Percentiles rank a stretch among this genome's conserved stretches.
These are phyloP conservation scores for Grantiella picta DNA, from an alignment of 2,113 vertebrate genomes.

Conservation along the genomic window DNA sequence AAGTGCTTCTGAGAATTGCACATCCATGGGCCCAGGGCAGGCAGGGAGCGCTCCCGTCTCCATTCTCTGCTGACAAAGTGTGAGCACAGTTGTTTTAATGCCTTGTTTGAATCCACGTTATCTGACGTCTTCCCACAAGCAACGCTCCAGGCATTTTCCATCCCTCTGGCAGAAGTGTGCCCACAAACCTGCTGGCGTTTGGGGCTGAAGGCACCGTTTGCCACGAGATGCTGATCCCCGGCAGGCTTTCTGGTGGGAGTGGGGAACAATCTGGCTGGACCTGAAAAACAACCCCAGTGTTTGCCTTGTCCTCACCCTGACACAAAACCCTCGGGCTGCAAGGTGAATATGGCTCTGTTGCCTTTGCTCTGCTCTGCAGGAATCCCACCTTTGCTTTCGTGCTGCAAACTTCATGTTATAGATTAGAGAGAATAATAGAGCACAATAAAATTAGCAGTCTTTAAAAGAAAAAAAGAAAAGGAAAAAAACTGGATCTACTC, in stretches of 20 bases:
- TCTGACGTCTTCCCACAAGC: not conserved
- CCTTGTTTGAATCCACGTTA: not conserved
- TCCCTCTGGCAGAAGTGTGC: not conserved
- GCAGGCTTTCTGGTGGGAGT: not conserved
- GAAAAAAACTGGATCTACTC: not conserved
- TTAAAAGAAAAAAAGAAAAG: not conserved
- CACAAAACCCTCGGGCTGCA: not conserved
- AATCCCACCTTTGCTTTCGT: not conserved
- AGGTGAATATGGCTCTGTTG: not conserved
- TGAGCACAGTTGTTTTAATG: not conserved
- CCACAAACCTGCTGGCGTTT: not conserved
- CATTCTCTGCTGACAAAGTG: not conserved
- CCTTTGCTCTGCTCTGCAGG: not conserved
- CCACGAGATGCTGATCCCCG: not conserved
- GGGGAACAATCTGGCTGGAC: not conserved
- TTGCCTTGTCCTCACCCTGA: not conserved
- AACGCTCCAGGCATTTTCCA: not conserved
- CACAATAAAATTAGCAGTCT: not conserved
- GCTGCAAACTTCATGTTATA: not conserved
- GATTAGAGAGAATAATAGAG: not conserved
- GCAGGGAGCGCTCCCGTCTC: not conserved
- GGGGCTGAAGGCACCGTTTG: not conserved
- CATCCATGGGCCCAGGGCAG: not conserved
- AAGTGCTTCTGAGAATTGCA: not conserved
- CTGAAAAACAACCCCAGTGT: not conserved